A percentile compares a stretch with the other conserved stretches of the same genome.
phyloP scores from a whole-genome alignment of 2,113 vertebrate genomes.

The Microtus oregoni region DNA sequence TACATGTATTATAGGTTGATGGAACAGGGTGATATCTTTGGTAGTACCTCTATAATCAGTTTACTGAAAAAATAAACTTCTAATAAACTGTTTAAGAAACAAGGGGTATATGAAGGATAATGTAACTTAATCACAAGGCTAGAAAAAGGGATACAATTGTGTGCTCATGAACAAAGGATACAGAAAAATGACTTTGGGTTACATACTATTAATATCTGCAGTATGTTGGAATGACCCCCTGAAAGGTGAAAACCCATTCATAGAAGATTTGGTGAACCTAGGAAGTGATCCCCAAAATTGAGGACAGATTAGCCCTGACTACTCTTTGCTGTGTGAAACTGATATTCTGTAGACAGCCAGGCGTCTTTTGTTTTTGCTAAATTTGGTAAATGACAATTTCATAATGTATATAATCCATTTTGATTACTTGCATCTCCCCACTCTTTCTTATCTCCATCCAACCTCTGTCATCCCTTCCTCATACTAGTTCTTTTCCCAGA shows the following conservation, averaged over 20 bases:
- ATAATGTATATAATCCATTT: not conserved
- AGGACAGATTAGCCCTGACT: not conserved
- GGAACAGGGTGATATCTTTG: not conserved
- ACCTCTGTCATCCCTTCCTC: not conserved
- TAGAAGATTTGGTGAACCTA: not conserved
- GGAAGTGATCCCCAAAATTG: accelerated
- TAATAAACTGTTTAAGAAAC: not conserved
- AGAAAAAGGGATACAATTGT: not conserved
- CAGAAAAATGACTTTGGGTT: not conserved
- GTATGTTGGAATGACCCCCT: no score
- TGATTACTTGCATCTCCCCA: not conserved
- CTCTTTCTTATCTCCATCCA: not conserved
- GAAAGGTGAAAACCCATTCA: not conserved
- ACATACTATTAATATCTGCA: not conserved
- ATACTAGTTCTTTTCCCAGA: not conserved
- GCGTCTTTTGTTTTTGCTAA: not conserved
- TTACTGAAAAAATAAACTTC: not conserved
- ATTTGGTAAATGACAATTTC: not conserved
- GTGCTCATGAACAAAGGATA: not conserved
- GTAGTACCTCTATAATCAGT: not conserved
- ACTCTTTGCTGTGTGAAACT: not conserved
- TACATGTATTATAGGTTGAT: not conserved
- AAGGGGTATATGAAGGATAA: not conserved
- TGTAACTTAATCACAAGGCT: not conserved
- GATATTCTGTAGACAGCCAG: no score